These are phyloP conservation scores for Acestrorhynchus altus DNA, from an alignment of 2,797 vertebrate genomes.

Conservation along the genomic window DNA sequence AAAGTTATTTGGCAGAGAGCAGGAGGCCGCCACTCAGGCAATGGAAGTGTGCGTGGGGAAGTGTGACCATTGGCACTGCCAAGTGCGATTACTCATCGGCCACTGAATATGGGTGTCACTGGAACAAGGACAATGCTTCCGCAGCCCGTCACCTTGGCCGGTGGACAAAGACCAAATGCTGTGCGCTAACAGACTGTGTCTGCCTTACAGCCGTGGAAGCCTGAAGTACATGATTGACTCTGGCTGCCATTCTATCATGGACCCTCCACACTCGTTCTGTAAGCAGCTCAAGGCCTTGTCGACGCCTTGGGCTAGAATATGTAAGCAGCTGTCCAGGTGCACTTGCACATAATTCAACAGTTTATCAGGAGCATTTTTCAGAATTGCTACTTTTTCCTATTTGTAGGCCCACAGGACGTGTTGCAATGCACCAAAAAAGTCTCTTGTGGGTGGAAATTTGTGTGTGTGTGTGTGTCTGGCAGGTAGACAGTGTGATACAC, in stretches of 20 bases:
- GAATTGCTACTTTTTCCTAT: not conserved
- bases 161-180: conserved; percentile 4
- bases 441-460: not conserved
- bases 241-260: conserved; percentile 14
- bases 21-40: conserved; percentile 7
- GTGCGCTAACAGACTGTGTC: conserved; percentile 10
- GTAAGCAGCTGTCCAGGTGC: conserved; percentile 16
- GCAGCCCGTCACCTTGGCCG: conserved; percentile 1
- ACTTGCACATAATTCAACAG: conserved; percentile 14
- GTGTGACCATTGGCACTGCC: conserved; percentile 10
- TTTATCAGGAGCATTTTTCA: not conserved
- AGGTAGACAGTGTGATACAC: not conserved
- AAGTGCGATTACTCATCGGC: conserved; percentile 30
- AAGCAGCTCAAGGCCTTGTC: conserved; percentile 22
- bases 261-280: not conserved
- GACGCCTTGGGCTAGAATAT: conserved; percentile 6
- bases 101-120: not conserved
- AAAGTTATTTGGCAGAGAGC: conserved; percentile 46
- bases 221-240: not conserved
- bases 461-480: not conserved
- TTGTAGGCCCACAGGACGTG: not conserved
- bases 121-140: conserved; percentile 28
- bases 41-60: conserved; percentile 10
- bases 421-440: not conserved
- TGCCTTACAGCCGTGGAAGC: not conserved